phyloP scores from a whole-genome alignment of 2,797 vertebrate species.

The Anisognathus igniventris region DNA sequence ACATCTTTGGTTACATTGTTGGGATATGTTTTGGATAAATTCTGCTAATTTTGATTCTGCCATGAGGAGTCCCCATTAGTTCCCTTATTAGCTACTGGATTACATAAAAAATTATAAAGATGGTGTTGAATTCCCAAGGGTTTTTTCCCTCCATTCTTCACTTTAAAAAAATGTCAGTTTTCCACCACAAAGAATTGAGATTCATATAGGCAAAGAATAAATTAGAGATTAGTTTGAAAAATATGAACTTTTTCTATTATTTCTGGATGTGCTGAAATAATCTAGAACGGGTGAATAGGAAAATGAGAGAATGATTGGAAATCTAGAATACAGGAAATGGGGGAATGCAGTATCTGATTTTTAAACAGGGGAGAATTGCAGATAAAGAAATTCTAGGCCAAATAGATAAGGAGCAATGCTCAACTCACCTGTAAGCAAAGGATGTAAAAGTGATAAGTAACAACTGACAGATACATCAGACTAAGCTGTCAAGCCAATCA shows the following conservation, averaged over 20 bases:
- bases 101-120: neutral
- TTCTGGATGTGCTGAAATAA: neutral
- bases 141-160: neutral
- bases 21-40: neutral
- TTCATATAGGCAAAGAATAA: neutral
- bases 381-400: constrained; percentile 38
- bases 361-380: constrained; percentile 30
- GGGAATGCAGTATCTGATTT: neutral
- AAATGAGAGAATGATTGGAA: constrained; percentile 11
- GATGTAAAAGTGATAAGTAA: constrained; percentile 37
- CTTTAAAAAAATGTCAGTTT: neutral
- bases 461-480: constrained; percentile 36
- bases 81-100: neutral
- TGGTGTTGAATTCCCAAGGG: neutral
- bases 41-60: neutral
- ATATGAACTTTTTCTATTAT: neutral
- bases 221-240: neutral
- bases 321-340: constrained; percentile 1
- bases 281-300: neutral
- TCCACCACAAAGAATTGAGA: neutral
- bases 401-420: constrained; percentile 36
- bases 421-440: constrained; percentile 41
- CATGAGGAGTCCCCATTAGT: neutral
- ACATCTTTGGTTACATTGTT: neutral
- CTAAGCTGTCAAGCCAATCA: constrained; percentile 35